Conservation (phyloP, 1,140 invertebrate species). For the Cardiocondyla obscurior region DNA sequence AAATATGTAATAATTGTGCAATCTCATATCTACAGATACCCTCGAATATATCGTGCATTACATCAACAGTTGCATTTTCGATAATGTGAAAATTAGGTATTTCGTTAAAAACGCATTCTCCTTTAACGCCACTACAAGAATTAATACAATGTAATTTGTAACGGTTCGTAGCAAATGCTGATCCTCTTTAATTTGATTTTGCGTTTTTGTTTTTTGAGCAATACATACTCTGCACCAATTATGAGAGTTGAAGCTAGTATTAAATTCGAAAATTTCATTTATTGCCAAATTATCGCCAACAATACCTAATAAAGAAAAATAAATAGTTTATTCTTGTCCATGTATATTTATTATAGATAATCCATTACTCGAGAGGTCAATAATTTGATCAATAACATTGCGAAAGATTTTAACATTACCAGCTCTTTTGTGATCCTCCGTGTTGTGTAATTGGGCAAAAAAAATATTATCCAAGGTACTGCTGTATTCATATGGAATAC, state of each 20-base stretch:
- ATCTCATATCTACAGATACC: not conserved
- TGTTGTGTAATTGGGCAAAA: not conserved
- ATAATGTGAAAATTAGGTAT: too few relatives aligned
- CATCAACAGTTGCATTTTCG: not conserved
- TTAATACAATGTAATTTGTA: not conserved
- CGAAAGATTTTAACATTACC: not conserved
- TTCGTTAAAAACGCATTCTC: not conserved
- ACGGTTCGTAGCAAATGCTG: not conserved
- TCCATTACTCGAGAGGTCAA: not conserved
- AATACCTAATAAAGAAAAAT: not conserved
- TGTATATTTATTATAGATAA: not conserved
- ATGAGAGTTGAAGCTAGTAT: not conserved
- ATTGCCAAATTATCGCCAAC: too few relatives aligned
- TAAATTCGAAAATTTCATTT: not conserved
- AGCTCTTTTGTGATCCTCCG: not conserved
- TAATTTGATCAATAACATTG: not conserved
- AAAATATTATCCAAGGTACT: not conserved
- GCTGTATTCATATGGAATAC: not conserved
- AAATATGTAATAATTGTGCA: not conserved
- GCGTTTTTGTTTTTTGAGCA: too few relatives aligned
- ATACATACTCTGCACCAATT: not conserved
- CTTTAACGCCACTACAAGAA: not conserved
- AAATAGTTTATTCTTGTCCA: not conserved
- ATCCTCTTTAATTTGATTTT: not conserved
- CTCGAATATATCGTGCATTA: not conserved